Conservation (phyloP, 2,888 invertebrate species). For the Metalampra italica region DNA sequence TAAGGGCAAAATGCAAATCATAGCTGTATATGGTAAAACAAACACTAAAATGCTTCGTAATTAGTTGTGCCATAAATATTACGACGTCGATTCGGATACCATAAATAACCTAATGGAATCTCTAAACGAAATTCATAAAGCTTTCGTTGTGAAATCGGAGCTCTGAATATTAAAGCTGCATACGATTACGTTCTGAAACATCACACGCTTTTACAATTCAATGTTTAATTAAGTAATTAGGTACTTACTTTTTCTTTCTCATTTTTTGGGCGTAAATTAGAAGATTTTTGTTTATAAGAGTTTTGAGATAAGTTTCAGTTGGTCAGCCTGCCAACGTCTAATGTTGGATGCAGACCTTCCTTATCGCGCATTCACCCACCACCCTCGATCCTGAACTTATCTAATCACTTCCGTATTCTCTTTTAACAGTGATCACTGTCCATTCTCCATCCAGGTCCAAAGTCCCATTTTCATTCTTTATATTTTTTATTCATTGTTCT, state of each 20-base stretch:
- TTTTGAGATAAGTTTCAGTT: too few relatives aligned
- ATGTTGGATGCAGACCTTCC: too few relatives aligned
- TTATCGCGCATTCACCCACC: too few relatives aligned
- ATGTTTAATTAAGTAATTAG: background rate
- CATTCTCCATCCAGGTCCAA: too few relatives aligned
- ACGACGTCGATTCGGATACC: conserved; percentile 34
- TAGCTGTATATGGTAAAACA: conserved; percentile 34
- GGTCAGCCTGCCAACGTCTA: too few relatives aligned
- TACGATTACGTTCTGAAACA: conserved; percentile 10
- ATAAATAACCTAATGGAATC: conserved; percentile 53
- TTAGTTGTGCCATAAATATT: conserved; percentile 53
- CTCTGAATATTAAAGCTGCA: conserved; percentile 33
- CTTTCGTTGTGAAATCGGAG: conserved; percentile 39
- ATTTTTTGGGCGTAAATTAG: background rate
- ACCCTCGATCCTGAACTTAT: too few relatives aligned
- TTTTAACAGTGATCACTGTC: too few relatives aligned
- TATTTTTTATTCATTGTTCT: too few relatives aligned
- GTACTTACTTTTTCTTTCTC: background rate
- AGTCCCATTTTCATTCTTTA: too few relatives aligned
- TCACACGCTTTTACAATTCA: conserved; percentile 1
- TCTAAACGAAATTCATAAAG: conserved; percentile 42
- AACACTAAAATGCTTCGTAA: conserved; percentile 52
- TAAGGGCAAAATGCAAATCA: conserved; percentile 13
- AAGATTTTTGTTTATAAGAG: background rate
- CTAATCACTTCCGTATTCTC: too few relatives aligned